Percentiles rank a stretch among this genome's conserved stretches.
phyloP scores from a whole-genome alignment of 1,140 invertebrate species.

The Zaprionus capensis region DNA sequence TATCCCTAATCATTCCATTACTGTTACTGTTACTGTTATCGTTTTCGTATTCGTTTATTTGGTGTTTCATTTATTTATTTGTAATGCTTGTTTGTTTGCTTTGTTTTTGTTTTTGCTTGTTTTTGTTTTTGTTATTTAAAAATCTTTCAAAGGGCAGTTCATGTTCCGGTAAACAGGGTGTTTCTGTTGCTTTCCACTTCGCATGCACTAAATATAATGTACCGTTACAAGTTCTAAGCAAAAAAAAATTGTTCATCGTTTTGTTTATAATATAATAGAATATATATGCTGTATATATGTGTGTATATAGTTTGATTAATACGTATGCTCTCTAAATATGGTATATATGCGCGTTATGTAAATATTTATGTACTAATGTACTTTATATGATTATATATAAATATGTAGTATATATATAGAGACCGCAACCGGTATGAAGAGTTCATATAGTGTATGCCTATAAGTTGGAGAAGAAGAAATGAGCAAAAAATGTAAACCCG shows the following conservation, averaged over 20 bases:
- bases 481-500: not conserved
- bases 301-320: constrained; percentile 17
- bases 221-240: constrained; percentile 43
- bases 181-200: constrained; percentile 16
- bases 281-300: constrained; percentile 16
- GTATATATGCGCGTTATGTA: not conserved
- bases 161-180: constrained; percentile 58
- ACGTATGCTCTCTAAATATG: constrained; percentile 2
- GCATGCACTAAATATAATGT: constrained; percentile 23
- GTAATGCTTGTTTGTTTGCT: constrained; percentile 14
- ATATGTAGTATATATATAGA: constrained; percentile 19
- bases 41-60: constrained; percentile 9
- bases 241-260: constrained; percentile 34
- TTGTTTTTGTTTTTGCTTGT: constrained; percentile 29
- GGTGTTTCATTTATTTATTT: constrained; percentile 20
- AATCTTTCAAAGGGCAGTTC: constrained; percentile 79
- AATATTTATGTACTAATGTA: constrained; percentile 11
- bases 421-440: constrained; percentile 15
- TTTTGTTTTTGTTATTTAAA: constrained; percentile 46
- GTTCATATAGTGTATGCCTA: constrained; percentile 11
- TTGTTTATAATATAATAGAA: constrained; percentile 17
- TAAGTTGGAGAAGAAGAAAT: constrained; percentile 24
- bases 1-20: not conserved
- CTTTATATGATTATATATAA: constrained; percentile 21
- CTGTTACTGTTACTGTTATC: not conserved